phyloP scores from a whole-genome alignment of 2,888 invertebrate genomes.

The Cabera pusaria region DNA sequence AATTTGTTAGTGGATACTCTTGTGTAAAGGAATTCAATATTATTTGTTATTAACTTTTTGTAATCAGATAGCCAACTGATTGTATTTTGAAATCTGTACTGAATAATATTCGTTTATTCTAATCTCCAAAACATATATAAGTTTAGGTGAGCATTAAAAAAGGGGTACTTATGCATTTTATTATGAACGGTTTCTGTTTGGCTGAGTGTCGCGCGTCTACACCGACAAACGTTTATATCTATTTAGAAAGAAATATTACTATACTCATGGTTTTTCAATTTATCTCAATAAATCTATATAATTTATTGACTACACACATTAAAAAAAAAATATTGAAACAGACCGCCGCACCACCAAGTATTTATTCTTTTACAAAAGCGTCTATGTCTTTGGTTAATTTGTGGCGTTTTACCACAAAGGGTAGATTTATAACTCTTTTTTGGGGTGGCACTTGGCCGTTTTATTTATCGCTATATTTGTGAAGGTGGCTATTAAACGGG shows the following conservation, averaged over 20 bases:
- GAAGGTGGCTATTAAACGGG: slow-evolving; percentile 61
- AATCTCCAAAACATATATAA: too few species aligned
- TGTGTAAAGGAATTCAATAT: too few species aligned
- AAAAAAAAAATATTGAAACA: slow-evolving; percentile 10
- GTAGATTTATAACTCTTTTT: slow-evolving; percentile 57
- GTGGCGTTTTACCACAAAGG: slow-evolving; percentile 38
- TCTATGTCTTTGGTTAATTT: slow-evolving; percentile 32
- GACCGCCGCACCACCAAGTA: slow-evolving; percentile 22
- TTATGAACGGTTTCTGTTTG: too few species aligned
- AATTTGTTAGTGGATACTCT: too few species aligned
- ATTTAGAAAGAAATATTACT: too few species aligned
- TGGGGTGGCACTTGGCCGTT: slow-evolving; percentile 45
- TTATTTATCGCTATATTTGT: slow-evolving; percentile 73
- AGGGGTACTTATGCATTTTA: too few species aligned
- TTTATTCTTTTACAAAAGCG: slow-evolving; percentile 24
- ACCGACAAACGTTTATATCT: slow-evolving; percentile 9
- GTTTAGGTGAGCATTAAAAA: too few species aligned
- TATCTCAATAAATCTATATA: slow-evolving; percentile 13
- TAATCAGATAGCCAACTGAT: too few species aligned
- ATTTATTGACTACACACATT: slow-evolving; percentile 12
- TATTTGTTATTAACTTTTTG: too few species aligned
- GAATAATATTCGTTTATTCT: too few species aligned
- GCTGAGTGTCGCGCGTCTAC: too few species aligned
- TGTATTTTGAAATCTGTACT: too few species aligned
- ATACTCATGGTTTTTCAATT: slow-evolving; percentile 15